Conservation (phyloP, 2,888 invertebrate species). For the Caenorhabditis virilis region DNA sequence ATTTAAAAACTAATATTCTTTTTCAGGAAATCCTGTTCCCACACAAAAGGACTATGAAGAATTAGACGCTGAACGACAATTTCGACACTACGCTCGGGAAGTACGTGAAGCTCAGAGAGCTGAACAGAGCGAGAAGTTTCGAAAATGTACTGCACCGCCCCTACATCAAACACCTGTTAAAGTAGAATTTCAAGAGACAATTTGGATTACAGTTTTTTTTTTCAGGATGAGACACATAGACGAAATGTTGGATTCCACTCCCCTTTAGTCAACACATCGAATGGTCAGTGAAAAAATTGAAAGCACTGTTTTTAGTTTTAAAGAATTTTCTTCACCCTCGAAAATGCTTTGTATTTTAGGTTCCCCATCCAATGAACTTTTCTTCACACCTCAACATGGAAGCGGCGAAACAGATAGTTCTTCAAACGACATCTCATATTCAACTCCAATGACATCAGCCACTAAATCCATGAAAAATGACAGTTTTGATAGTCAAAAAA, state of each 20-base stretch:
- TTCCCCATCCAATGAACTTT: background rate
- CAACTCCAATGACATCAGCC: background rate
- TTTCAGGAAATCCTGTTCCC: background rate
- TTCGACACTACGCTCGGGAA: background rate
- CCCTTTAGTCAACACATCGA: too few relatives aligned
- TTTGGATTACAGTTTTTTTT: too few relatives aligned
- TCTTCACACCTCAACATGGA: background rate
- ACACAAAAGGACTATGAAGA: background rate
- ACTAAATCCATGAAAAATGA: too few relatives aligned
- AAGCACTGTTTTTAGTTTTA: too few relatives aligned
- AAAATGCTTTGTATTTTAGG: background rate
- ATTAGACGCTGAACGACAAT: background rate
- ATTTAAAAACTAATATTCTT: too few relatives aligned
- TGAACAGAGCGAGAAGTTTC: background rate
- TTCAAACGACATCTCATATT: background rate
- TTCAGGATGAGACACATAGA: too few relatives aligned
- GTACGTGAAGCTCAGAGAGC: background rate
- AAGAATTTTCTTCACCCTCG: background rate
- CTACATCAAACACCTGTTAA: too few relatives aligned
- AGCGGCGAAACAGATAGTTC: background rate
- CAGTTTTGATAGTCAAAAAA: too few relatives aligned
- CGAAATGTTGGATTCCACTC: too few relatives aligned
- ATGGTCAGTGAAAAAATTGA: too few relatives aligned
- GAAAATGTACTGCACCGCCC: too few relatives aligned
- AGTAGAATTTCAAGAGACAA: too few relatives aligned